A percentile compares a stretch with the other conserved stretches of the same genome.
These are phyloP conservation scores for Caenorhabditis wallacei DNA, from an alignment of 2,888 invertebrate genomes.

Conservation along the genomic window DNA sequence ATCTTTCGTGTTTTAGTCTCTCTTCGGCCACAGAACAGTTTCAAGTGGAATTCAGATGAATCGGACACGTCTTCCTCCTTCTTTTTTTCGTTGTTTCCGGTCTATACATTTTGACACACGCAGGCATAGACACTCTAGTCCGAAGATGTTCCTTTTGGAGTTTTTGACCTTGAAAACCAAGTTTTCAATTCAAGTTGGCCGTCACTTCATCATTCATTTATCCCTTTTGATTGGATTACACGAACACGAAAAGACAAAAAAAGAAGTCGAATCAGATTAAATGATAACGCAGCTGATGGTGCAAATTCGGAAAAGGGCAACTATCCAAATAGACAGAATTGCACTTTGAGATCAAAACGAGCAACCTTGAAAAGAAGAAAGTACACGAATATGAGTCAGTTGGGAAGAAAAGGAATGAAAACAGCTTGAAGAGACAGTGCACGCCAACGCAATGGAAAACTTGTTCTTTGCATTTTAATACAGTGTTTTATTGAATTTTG, in stretches of 20 bases:
- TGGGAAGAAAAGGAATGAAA: too few relatives aligned
- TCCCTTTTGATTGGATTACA: slow-evolving; percentile 49
- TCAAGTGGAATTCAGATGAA: slow-evolving; percentile 34
- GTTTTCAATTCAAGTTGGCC: slow-evolving; percentile 59
- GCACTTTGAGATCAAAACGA: slow-evolving; percentile 42
- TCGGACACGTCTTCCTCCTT: background rate
- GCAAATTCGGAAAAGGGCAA: slow-evolving; percentile 38
- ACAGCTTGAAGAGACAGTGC: slow-evolving; percentile 15
- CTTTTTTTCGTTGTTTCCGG: slow-evolving; percentile 32
- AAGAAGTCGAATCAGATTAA: slow-evolving; percentile 42
- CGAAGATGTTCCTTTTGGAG: slow-evolving; percentile 46
- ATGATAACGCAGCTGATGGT: slow-evolving; percentile 44
- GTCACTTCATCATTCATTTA: slow-evolving; percentile 2
- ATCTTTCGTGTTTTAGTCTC: slow-evolving; percentile 34
- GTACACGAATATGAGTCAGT: slow-evolving; percentile 29
- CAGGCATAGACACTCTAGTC: too few relatives aligned
- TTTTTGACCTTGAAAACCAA: slow-evolving; percentile 57
- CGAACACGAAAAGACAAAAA: slow-evolving; percentile 54
- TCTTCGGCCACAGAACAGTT: slow-evolving; percentile 43
- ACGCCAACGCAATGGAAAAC: background rate
- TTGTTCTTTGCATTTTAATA: slow-evolving; percentile 21
- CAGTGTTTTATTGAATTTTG: slow-evolving; percentile 13
- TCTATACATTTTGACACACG: background rate
- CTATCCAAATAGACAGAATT: background rate
- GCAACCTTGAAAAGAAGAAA: slow-evolving; percentile 17